Evolutionary conservation across 1,140 invertebrate species (phyloP).

Genomic region (Hylaeus anthracinus): DNA sequence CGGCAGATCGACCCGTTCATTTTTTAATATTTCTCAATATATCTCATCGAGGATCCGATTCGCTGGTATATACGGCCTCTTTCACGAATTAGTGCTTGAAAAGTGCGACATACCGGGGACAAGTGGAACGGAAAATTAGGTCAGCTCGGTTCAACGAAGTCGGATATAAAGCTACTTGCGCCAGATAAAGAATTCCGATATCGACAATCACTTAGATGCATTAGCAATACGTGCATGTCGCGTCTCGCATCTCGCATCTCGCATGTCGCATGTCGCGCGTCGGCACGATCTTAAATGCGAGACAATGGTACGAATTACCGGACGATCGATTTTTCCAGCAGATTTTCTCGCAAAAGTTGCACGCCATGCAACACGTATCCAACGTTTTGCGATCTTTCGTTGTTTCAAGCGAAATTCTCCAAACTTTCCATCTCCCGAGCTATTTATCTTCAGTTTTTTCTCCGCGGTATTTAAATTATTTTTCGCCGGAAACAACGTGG

Average conservation of each 20-base stretch:
- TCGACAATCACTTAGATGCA: conserved; percentile 1
- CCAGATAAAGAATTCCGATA: conserved; percentile 11
- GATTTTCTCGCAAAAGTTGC: not conserved
- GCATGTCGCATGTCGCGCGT: too few species aligned
- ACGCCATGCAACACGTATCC: not conserved
- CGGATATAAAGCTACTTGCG: not conserved
- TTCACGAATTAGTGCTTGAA: conserved; percentile 3
- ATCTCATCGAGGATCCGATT: conserved; percentile 8
- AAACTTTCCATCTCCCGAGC: not conserved
- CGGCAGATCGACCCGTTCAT: not conserved
- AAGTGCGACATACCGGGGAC: conserved; percentile 8
- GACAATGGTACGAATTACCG: too few species aligned
- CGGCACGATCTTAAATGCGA: too few species aligned
- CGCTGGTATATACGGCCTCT: not conserved
- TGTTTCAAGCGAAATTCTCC: not conserved
- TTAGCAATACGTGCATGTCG: not conserved
- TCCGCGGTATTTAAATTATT: too few species aligned
- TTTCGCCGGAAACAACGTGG: too few species aligned
- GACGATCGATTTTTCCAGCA: too few species aligned
- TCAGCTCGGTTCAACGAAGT: not conserved
- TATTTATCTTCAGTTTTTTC: too few species aligned
- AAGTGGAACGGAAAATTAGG: not conserved
- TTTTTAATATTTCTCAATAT: not conserved
- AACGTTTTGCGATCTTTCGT: not conserved
- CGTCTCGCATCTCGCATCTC: too few species aligned